Conservation (phyloP, 2,797 vertebrate species). For the Thaleichthys pacificus region DNA sequence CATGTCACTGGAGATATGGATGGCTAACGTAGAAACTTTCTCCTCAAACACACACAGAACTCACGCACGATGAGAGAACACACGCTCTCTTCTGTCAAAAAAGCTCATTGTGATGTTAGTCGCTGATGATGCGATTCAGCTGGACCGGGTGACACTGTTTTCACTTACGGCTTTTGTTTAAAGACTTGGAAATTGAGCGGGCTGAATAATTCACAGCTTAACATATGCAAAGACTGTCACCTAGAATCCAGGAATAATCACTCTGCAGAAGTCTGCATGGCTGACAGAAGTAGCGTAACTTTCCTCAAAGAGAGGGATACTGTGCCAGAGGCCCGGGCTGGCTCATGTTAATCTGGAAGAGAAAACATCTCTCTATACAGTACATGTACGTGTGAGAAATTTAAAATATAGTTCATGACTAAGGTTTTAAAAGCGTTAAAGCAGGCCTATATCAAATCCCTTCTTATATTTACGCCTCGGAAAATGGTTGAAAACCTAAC, state of each 20-base stretch:
- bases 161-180: conserved; percentile 65
- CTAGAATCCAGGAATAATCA: conserved; percentile 49
- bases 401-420: no score
- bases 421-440: no score
- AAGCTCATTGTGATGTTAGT: conserved; percentile 56
- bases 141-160: conserved; percentile 49
- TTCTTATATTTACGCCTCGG: no score
- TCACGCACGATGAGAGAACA: neutral
- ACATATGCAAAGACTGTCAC: conserved; percentile 60
- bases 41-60: neutral
- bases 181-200: conserved; percentile 61
- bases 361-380: no score
- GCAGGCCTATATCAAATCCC: no score
- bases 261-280: conserved; percentile 33
- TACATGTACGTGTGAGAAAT: no score
- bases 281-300: conserved; percentile 24
- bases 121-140: conserved; percentile 61
- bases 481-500: no score
- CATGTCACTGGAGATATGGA: conserved; percentile 6
- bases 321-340: conserved; percentile 27
- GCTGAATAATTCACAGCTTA: conserved; percentile 68
- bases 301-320: neutral
- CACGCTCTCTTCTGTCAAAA: conserved; percentile 36
- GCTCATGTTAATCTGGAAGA: neutral
- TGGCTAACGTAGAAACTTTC: conserved; percentile 18